phyloP scores from a whole-genome alignment of 2,797 vertebrate genomes.

The Semotilus atromaculatus region DNA sequence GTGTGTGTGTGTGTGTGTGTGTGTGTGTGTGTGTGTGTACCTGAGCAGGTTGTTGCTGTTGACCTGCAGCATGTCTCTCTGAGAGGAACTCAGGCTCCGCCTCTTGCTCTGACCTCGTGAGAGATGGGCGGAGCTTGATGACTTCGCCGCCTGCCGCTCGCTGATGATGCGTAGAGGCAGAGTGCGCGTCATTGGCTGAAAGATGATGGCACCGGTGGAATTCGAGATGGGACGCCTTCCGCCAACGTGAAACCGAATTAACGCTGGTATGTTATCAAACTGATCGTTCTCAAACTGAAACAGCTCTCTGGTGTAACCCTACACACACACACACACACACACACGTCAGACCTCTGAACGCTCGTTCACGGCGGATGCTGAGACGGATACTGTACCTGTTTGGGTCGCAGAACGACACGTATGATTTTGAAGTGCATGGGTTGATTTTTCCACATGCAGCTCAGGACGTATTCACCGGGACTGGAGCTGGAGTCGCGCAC shows the following conservation, averaged over 20 bases:
- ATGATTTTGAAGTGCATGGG: slow-evolving; percentile 89
- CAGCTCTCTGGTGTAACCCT: slow-evolving; percentile 82
- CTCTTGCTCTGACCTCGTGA: slow-evolving; percentile 66
- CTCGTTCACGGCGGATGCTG: background rate
- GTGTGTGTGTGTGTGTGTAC: slow-evolving; percentile 23
- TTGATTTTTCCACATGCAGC: slow-evolving; percentile 80
- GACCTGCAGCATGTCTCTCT: slow-evolving; percentile 62
- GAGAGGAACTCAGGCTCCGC: slow-evolving; percentile 76
- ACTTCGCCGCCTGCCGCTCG: slow-evolving; percentile 65
- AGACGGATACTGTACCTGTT: slow-evolving; percentile 69
- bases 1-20: too few species aligned
- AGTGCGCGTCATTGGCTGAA: slow-evolving; percentile 79
- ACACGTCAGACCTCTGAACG: background rate
- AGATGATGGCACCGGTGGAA: slow-evolving; percentile 82
- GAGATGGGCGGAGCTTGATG: slow-evolving; percentile 37
- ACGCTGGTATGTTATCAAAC: slow-evolving; percentile 84
- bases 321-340: slow-evolving; percentile 55
- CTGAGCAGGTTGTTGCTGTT: slow-evolving; percentile 63
- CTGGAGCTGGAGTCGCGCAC: slow-evolving; percentile 81
- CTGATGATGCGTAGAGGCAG: slow-evolving; percentile 78
- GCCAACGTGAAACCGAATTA: slow-evolving; percentile 84
- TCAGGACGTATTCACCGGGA: slow-evolving; percentile 81
- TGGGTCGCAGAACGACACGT: slow-evolving; percentile 82
- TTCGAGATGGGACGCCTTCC: slow-evolving; percentile 81
- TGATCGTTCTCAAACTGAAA: slow-evolving; percentile 91